phyloP scores from a whole-genome alignment of 2,113 vertebrate species.

The Dryoscopus gambensis region DNA sequence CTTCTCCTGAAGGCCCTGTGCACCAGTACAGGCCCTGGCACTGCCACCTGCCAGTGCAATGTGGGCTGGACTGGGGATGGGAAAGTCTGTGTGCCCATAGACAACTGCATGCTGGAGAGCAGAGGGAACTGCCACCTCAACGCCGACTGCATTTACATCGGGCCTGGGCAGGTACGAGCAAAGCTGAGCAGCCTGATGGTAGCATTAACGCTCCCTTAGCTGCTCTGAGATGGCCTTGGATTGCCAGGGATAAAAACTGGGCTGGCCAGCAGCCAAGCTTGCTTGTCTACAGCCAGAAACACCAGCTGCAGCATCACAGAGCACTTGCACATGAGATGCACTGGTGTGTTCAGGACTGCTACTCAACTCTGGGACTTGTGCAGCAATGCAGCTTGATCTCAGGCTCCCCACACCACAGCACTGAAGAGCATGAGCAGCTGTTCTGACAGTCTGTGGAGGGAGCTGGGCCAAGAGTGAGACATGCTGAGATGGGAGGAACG shows the following conservation, averaged over 20 bases:
- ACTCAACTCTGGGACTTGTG: background rate
- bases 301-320: background rate
- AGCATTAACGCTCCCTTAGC: background rate
- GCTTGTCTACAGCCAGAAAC: background rate
- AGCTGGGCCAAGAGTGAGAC: background rate
- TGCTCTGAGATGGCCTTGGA: background rate
- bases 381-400: background rate
- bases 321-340: background rate
- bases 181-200: no score
- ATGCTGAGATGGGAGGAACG: background rate
- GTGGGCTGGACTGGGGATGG: slow-evolving; percentile 91
- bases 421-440: background rate
- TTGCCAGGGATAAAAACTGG: background rate
- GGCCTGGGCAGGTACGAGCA: slow-evolving; percentile 86
- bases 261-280: background rate
- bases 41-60: slow-evolving; percentile 76
- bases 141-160: slow-evolving; percentile 79
- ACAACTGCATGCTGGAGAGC: slow-evolving; percentile 81
- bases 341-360: background rate
- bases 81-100: slow-evolving; percentile 79
- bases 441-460: background rate
- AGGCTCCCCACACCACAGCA: background rate
- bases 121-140: slow-evolving; percentile 83
- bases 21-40: slow-evolving; percentile 71
- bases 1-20: slow-evolving; percentile 80